Evolutionary conservation across 2,888 invertebrate genomes (phyloP).

Genomic region (Creontiades dilutus): DNA sequence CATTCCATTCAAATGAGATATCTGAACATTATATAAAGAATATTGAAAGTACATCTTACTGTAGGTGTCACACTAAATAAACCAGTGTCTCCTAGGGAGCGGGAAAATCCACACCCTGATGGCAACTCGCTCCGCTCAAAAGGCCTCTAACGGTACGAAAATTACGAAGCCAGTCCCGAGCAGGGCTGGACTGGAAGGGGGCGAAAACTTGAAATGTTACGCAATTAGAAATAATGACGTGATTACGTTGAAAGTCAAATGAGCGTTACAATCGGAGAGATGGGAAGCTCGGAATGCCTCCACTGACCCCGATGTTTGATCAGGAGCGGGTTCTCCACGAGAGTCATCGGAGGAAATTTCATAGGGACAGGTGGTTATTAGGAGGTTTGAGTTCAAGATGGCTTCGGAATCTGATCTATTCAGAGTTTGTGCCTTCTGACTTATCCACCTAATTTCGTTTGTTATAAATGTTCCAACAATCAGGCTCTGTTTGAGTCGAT

Average conservation of each 20-base stretch:
- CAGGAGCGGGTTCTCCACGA: background rate
- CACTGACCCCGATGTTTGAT: constrained; percentile 22
- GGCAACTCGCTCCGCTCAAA: background rate
- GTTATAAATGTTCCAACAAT: no score
- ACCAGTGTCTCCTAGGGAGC: no score
- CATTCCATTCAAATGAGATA: no score
- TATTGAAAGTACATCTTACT: no score
- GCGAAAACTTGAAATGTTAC: constrained; percentile 42
- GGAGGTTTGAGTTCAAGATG: background rate
- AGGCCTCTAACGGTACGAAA: constrained; percentile 13
- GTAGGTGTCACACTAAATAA: no score
- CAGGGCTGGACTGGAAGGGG: background rate
- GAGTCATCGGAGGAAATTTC: background rate
- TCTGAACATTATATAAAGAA: no score
- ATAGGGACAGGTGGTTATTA: background rate
- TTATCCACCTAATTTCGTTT: no score
- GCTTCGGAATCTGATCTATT: background rate
- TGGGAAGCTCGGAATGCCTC: constrained; percentile 28
- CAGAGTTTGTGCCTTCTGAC: no score
- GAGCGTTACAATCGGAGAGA: constrained; percentile 30
- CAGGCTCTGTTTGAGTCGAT: no score
- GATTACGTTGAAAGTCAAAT: constrained; percentile 36
- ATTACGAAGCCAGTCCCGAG: constrained; percentile 21
- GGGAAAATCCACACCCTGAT: no score
- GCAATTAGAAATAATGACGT: constrained; percentile 24